Evolutionary conservation across 1,140 invertebrate genomes (phyloP).

Genomic region (Dreissena rostriformis): DNA sequence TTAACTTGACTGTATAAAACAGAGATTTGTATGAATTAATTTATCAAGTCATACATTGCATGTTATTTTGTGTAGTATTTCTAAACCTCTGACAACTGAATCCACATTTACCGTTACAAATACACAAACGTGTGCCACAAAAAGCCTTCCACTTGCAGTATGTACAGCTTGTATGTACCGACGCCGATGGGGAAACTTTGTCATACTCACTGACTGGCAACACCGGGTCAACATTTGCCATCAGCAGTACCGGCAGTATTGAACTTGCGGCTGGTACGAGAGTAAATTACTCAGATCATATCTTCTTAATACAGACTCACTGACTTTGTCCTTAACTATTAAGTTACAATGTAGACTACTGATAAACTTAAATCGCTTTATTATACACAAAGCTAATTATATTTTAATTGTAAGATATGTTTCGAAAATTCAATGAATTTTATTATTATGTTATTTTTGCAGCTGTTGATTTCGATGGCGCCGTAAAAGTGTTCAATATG

Average conservation of each 20-base stretch:
- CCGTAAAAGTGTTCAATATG: conserved; percentile 54
- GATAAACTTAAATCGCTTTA: conserved; percentile 66
- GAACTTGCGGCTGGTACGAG: conserved; percentile 56
- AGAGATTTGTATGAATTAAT: too few relatives aligned
- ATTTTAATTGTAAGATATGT: too few relatives aligned
- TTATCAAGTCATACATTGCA: too few relatives aligned
- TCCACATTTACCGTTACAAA: too few relatives aligned
- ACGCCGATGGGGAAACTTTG: conserved; percentile 60
- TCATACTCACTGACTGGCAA: conserved; percentile 61
- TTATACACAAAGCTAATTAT: too few relatives aligned
- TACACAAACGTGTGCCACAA: too few relatives aligned
- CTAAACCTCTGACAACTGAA: too few relatives aligned
- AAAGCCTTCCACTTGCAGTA: conserved; percentile 41
- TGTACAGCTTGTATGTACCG: conserved; percentile 55
- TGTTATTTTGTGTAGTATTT: too few relatives aligned
- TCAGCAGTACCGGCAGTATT: conserved; percentile 50
- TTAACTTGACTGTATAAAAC: too few relatives aligned
- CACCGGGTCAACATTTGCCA: conserved; percentile 50
- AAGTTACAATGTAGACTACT: conserved; percentile 29
- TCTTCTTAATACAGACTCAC: too few relatives aligned
- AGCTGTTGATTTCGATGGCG: background rate
- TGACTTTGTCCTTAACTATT: too few relatives aligned
- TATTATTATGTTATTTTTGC: background rate
- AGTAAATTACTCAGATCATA: background rate
- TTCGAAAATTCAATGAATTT: background rate